These are phyloP conservation scores for Drosophila nannoptera DNA, from an alignment of 1,140 invertebrate species.

Conservation along the genomic window DNA sequence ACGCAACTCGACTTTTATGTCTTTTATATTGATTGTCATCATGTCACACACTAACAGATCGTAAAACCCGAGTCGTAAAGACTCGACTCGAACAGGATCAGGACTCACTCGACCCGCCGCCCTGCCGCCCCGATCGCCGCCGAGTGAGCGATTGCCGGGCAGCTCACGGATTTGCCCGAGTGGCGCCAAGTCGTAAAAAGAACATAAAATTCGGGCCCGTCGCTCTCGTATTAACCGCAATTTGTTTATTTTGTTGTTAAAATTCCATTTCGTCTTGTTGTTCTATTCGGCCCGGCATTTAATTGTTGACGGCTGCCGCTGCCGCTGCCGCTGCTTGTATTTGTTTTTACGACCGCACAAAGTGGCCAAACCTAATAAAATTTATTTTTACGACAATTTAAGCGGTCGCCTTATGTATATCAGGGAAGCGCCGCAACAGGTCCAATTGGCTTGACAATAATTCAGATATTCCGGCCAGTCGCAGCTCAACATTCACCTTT, in stretches of 20 bases:
- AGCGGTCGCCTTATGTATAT: constrained; percentile 61
- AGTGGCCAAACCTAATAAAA: constrained; percentile 65
- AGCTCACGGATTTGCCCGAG: constrained; percentile 39
- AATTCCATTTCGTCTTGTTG: constrained; percentile 73
- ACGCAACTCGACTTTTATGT: constrained; percentile 76
- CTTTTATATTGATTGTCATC: constrained; percentile 78
- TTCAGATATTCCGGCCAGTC: not conserved
- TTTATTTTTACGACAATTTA: constrained; percentile 76
- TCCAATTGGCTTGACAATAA: constrained; percentile 9
- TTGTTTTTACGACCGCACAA: constrained; percentile 66
- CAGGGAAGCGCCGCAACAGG: constrained; percentile 56
- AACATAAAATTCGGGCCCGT: constrained; percentile 62
- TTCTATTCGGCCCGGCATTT: constrained; percentile 68
- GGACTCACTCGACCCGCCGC: constrained; percentile 20
- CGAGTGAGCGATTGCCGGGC: constrained; percentile 43
- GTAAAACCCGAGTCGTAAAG: constrained; percentile 76
- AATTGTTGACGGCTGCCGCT: constrained; percentile 54
- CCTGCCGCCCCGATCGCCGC: constrained; percentile 38
- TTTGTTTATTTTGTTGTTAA: constrained; percentile 78
- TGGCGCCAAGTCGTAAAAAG: constrained; percentile 79
- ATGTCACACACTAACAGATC: constrained; percentile 77
- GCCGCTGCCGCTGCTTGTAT: constrained; percentile 43
- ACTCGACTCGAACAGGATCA: constrained; percentile 48
- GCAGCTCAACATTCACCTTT: constrained; percentile 18
- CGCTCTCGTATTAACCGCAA: constrained; percentile 70